Conservation (phyloP, 2,888 invertebrate genomes). For the Thysanoteuthis rhombus region DNA sequence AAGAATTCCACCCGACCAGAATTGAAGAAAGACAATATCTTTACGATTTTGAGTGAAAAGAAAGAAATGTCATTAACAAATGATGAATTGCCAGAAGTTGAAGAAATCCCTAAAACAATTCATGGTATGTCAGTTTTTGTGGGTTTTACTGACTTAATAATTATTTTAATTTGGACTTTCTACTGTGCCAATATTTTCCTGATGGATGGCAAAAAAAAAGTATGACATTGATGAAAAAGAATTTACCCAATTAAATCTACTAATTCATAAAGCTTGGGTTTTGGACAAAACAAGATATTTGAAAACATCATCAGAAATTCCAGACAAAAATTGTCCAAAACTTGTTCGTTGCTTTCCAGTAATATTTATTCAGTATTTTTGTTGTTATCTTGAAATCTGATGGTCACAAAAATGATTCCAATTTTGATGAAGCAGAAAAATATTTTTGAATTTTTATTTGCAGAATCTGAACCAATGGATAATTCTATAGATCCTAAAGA, state of each 20-base stretch:
- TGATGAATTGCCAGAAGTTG: slow-evolving; percentile 39
- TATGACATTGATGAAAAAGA: no score
- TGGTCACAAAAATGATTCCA: not conserved
- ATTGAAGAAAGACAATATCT: slow-evolving; percentile 36
- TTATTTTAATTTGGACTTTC: no score
- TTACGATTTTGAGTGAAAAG: slow-evolving; percentile 14
- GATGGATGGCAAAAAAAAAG: no score
- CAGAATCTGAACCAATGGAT: slow-evolving; percentile 15
- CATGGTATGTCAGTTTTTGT: not conserved
- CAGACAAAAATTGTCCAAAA: no score
- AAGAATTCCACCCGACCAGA: slow-evolving; percentile 33
- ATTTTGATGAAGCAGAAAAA: not conserved
- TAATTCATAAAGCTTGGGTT: no score
- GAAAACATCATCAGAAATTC: no score
- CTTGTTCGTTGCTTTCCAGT: no score
- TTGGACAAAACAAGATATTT: no score
- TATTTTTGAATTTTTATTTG: not conserved
- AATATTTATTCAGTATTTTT: no score
- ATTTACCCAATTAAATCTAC: no score
- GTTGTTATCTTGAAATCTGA: not conserved
- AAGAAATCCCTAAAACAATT: not conserved
- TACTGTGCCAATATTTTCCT: no score
- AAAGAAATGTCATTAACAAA: not conserved
- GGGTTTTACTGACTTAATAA: no score
- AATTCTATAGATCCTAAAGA: not conserved